Percentiles rank a stretch among this genome's conserved stretches.
Evolutionary conservation across 2,888 invertebrate species (phyloP).

Genomic region (Neuroscelio doddi): DNA sequence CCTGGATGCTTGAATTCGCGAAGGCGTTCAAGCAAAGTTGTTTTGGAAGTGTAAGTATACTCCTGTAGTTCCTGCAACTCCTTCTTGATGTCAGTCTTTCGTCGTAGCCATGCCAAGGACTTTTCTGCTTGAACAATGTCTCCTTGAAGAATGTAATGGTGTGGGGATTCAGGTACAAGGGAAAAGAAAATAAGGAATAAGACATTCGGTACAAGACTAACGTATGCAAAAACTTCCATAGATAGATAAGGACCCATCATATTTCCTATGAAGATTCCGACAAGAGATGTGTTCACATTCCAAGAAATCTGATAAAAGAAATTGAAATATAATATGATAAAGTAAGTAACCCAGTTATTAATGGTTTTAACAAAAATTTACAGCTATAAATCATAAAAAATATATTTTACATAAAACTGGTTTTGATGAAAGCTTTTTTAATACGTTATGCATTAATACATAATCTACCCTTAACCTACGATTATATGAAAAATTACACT

Average conservation of each 20-base stretch:
- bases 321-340: too few relatives aligned
- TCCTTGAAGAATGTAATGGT: constrained; percentile 60
- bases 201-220: constrained; percentile 58
- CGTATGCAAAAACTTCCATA: constrained; percentile 62
- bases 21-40: constrained; percentile 50
- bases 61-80: constrained; percentile 62
- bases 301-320: constrained; percentile 62
- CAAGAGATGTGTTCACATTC: constrained; percentile 60
- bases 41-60: constrained; percentile 53
- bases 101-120: constrained; percentile 65
- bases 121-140: constrained; percentile 60
- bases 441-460: too few relatives aligned
- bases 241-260: constrained; percentile 67
- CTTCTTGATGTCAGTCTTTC: constrained; percentile 57
- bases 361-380: too few relatives aligned
- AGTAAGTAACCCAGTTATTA: too few relatives aligned
- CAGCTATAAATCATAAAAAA: too few relatives aligned
- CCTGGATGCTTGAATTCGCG: constrained; percentile 56
- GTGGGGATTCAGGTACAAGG: constrained; percentile 68
- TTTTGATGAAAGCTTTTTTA: too few relatives aligned
- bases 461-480: too few relatives aligned
- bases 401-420: too few relatives aligned
- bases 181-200: constrained; percentile 62
- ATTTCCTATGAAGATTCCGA: constrained; percentile 65
- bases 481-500: too few relatives aligned